phyloP scores from a whole-genome alignment of 2,113 vertebrate genomes.

The Petrocephalus zakoni region DNA sequence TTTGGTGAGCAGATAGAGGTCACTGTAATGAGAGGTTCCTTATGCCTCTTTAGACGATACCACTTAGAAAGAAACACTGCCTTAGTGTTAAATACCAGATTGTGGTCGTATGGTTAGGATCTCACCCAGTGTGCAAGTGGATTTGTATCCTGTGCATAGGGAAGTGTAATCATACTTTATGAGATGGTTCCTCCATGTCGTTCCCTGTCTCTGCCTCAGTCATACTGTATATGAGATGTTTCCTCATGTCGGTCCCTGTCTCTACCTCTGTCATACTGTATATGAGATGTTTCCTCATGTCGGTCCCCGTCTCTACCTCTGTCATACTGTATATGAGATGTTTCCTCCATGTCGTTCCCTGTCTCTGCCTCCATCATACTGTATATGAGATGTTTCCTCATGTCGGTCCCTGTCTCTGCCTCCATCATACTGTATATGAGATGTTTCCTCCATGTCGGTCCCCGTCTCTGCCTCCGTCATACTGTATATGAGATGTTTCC shows the following conservation, averaged over 20 bases:
- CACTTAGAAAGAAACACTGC: background rate
- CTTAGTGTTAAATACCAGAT: background rate
- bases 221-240: background rate
- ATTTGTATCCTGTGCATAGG: background rate
- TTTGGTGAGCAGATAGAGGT: conserved; percentile 18
- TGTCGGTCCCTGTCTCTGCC: background rate
- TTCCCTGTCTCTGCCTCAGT: background rate
- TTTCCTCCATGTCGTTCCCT: too few relatives aligned
- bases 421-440: background rate
- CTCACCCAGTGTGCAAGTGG: background rate
- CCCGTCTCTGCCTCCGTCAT: background rate
- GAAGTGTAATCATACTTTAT: background rate
- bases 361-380: too few relatives aligned
- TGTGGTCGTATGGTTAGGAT: background rate
- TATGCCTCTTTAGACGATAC: background rate
- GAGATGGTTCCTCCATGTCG: background rate
- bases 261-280: too few relatives aligned
- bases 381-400: too few relatives aligned
- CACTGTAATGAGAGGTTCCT: background rate
- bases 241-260: background rate
- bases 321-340: too few relatives aligned
- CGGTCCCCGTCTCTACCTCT: too few relatives aligned
- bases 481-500: background rate
- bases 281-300: too few relatives aligned
- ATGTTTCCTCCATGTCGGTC: background rate